Evolutionary conservation across 1,140 invertebrate genomes (phyloP).

Genomic region (Orchestia grillus): DNA sequence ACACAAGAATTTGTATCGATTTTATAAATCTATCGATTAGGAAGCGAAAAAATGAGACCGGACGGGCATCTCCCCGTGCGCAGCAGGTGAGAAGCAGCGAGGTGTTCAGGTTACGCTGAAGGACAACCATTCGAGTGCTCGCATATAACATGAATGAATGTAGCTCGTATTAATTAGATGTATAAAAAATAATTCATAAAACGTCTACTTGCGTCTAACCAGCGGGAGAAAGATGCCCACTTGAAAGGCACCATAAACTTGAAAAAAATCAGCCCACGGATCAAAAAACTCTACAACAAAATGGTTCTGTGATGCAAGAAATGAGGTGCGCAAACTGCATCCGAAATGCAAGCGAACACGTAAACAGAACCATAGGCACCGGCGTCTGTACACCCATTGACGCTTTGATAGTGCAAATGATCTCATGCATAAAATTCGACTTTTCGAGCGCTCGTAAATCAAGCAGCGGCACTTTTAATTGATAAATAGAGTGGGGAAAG

Average conservation of each 20-base stretch:
- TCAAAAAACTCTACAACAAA: neutral
- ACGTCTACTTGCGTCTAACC: too few relatives aligned
- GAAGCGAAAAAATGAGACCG: too few relatives aligned
- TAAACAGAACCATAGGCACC: neutral
- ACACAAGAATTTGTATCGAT: too few relatives aligned
- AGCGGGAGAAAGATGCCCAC: neutral
- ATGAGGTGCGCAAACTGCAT: neutral
- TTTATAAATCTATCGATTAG: too few relatives aligned
- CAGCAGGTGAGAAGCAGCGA: too few relatives aligned
- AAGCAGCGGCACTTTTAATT: neutral
- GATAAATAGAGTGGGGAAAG: neutral
- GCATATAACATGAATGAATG: too few relatives aligned
- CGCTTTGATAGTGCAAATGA: neutral
- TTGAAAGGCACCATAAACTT: neutral
- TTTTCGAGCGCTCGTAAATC: neutral
- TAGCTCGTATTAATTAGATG: too few relatives aligned
- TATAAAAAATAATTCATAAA: too few relatives aligned
- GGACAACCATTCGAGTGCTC: too few relatives aligned
- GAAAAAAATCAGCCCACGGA: neutral
- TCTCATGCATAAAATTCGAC: neutral
- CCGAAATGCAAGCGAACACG: neutral
- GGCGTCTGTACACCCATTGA: neutral
- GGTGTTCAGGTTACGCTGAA: too few relatives aligned
- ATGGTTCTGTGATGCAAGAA: neutral
- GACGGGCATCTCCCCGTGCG: too few relatives aligned